Conservation (phyloP, 2,888 invertebrate genomes). For the Dasysyrphus tricinctus region DNA sequence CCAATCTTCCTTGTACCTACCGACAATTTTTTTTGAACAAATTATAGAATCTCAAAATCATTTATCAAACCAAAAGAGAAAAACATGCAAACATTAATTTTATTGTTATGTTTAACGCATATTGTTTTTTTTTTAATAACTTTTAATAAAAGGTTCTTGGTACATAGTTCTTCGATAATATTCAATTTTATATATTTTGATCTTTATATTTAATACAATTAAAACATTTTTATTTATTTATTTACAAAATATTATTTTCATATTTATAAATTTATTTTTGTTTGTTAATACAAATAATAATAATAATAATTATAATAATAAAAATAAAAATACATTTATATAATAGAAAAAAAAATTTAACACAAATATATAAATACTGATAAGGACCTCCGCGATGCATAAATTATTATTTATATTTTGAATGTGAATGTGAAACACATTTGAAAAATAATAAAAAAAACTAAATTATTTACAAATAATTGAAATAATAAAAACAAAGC, state of each 20-base stretch:
- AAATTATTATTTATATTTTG: constrained; percentile 39
- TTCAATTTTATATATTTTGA: constrained; percentile 65
- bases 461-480: constrained; percentile 36
- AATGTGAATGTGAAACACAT: constrained; percentile 8
- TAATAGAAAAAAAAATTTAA: constrained; percentile 41
- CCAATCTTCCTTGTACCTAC: no score
- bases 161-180: constrained; percentile 61
- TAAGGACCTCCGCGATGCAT: constrained; percentile 56
- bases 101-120: constrained; percentile 57
- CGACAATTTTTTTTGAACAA: no score
- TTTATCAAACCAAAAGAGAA: background rate
- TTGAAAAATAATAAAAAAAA: constrained; percentile 21
- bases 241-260: constrained; percentile 66
- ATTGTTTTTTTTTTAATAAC: constrained; percentile 50
- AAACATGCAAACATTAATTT: constrained; percentile 37
- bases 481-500: constrained; percentile 44
- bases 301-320: constrained; percentile 15
- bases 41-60: no score
- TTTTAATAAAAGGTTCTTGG: constrained; percentile 62
- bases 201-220: constrained; percentile 70
- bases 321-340: constrained; percentile 31
- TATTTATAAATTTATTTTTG: constrained; percentile 47
- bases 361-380: constrained; percentile 72
- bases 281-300: constrained; percentile 43
- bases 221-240: constrained; percentile 50